Conservation (phyloP, 2,797 vertebrate genomes). For the Zalophus californianus region DNA sequence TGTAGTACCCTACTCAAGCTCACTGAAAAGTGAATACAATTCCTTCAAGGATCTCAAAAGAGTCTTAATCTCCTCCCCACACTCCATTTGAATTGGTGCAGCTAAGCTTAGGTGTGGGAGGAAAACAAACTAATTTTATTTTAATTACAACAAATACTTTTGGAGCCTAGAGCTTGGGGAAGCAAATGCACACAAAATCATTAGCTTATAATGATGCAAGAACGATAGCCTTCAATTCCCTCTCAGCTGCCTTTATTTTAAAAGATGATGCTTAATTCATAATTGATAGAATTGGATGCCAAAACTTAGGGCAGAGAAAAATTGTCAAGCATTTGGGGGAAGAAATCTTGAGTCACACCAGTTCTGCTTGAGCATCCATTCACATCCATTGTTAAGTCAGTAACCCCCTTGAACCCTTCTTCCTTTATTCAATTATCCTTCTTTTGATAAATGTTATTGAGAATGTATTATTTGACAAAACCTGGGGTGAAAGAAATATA, state of each 20-base stretch:
- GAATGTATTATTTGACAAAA: not conserved
- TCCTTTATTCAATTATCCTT: not conserved
- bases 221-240: not conserved
- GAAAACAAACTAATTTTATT: conserved; percentile 23
- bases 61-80: not conserved
- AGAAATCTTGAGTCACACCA: not conserved
- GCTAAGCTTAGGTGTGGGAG: not conserved
- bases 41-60: not conserved
- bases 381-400: not conserved
- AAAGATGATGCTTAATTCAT: not conserved
- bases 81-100: not conserved
- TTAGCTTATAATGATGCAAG: not conserved
- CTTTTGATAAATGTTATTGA: not conserved
- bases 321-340: not conserved
- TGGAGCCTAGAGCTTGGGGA: not conserved
- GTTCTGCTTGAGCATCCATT: not conserved
- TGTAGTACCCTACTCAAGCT: not conserved
- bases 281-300: not conserved
- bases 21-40: not conserved
- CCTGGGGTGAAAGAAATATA: not conserved
- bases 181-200: not conserved
- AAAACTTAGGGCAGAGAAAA: not conserved
- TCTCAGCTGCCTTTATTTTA: not conserved
- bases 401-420: not conserved
- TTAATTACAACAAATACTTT: not conserved